Evolutionary conservation across 64 coral and sea anemone species (phyloP).

Genomic region (Catalaphyllia jardinei): DNA sequence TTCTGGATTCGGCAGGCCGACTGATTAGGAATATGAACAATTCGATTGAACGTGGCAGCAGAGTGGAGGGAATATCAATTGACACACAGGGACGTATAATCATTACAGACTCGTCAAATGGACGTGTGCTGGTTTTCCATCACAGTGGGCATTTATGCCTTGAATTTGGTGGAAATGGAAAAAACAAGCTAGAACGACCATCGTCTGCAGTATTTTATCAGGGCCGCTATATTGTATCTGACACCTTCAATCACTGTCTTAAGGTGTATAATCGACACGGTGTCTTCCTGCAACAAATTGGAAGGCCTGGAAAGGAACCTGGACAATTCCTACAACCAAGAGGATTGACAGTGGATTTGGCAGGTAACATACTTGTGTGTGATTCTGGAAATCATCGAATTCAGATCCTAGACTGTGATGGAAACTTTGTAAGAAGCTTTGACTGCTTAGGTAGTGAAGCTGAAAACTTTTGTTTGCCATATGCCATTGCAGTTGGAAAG

Average conservation of each 20-base stretch:
- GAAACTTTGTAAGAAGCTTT: constrained; percentile 67
- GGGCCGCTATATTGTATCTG: constrained; percentile 61
- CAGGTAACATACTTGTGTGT: constrained; percentile 64
- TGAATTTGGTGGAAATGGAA: constrained; percentile 53
- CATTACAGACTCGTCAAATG: constrained; percentile 43
- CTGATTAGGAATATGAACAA: constrained; percentile 26
- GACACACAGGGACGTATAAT: constrained; percentile 56
- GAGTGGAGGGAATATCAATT: constrained; percentile 61
- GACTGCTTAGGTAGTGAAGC: constrained; percentile 21
- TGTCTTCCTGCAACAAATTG: constrained; percentile 44
- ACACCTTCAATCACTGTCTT: constrained; percentile 68
- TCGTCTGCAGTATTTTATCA: constrained; percentile 65
- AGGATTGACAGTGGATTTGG: constrained; percentile 48
- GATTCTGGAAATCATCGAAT: constrained; percentile 62
- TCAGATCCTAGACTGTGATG: constrained; percentile 63
- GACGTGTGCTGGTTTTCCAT: constrained; percentile 53
- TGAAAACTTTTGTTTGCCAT: constrained; percentile 60
- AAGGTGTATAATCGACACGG: constrained; percentile 65
- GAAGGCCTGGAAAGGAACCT: constrained; percentile 38
- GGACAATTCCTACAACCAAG: constrained; percentile 53
- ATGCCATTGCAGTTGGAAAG: constrained; percentile 21
- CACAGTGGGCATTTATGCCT: constrained; percentile 60
- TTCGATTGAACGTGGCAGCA: constrained; percentile 33
- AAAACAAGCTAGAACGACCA: constrained; percentile 26
- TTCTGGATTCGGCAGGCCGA: constrained; percentile 32